These are phyloP conservation scores for Sciurus vulgaris DNA, from an alignment of 2,797 vertebrate genomes.

Conservation along the genomic window DNA sequence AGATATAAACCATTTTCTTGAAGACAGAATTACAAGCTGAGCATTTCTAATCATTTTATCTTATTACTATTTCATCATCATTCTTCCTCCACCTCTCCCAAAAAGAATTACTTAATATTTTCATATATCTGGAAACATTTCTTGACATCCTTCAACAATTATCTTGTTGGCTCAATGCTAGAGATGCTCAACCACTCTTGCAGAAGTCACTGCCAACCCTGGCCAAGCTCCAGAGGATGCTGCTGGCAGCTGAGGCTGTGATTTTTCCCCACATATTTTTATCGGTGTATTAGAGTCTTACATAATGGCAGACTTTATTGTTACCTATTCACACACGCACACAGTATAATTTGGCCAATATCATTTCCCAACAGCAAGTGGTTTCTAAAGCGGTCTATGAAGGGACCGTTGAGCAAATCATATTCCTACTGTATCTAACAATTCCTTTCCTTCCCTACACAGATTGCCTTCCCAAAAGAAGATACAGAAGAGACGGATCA, in stretches of 20 bases:
- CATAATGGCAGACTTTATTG: no score
- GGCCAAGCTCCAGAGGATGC: background rate
- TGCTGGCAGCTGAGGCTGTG: background rate
- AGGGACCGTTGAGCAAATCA: background rate
- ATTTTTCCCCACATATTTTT: no score
- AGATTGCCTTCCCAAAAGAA: background rate
- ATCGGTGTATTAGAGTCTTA: no score
- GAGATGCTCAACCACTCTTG: background rate
- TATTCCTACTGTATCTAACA: background rate
- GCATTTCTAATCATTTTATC: background rate
- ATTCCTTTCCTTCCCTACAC: background rate
- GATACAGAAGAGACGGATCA: background rate
- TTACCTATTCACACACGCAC: no score
- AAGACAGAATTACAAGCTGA: background rate
- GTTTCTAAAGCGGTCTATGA: background rate
- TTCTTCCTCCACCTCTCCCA: background rate
- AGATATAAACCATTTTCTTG: background rate
- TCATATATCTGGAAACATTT: background rate
- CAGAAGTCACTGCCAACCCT: background rate
- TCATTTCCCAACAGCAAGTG: background rate
- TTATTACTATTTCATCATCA: background rate
- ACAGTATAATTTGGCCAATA: no score
- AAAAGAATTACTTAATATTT: constrained; percentile 25
- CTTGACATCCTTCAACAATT: background rate
- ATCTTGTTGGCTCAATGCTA: background rate